Conservation (phyloP, 2,113 vertebrate genomes). For the Catharus bicknelli region DNA sequence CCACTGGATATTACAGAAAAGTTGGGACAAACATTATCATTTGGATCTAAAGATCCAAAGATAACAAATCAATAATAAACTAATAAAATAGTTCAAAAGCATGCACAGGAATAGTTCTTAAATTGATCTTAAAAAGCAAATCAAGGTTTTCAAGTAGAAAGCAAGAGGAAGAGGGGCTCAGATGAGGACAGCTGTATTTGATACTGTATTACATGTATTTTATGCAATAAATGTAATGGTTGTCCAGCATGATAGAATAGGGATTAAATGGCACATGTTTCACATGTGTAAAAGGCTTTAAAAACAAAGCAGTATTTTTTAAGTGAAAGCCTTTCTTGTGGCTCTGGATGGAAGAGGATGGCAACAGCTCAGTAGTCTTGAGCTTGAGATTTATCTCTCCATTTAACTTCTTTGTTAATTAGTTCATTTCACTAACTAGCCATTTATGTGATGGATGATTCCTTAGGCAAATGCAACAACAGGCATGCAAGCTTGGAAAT, state of each 20-base stretch:
- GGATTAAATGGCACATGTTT: background rate
- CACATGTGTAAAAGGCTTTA: background rate
- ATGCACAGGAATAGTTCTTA: background rate
- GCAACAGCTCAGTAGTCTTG: background rate
- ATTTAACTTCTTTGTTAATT: conserved; percentile 53
- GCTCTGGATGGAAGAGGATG: background rate
- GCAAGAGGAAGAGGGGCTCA: background rate
- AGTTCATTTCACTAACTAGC: conserved; percentile 52
- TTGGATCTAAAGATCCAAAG: background rate
- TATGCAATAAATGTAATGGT: background rate
- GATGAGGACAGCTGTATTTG: background rate
- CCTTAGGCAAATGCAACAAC: background rate
- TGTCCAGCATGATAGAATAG: background rate
- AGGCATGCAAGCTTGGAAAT: background rate
- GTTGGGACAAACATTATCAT: background rate
- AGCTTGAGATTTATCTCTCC: conserved; percentile 39
- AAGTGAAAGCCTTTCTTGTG: background rate
- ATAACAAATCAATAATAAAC: background rate
- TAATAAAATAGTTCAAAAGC: background rate
- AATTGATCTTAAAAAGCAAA: background rate
- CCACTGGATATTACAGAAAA: background rate
- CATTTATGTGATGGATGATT: conserved; percentile 19
- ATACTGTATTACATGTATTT: background rate
- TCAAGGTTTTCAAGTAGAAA: background rate
- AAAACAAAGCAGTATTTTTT: background rate